Conservation (phyloP, 1,140 invertebrate species). For the Battus philenor region DNA sequence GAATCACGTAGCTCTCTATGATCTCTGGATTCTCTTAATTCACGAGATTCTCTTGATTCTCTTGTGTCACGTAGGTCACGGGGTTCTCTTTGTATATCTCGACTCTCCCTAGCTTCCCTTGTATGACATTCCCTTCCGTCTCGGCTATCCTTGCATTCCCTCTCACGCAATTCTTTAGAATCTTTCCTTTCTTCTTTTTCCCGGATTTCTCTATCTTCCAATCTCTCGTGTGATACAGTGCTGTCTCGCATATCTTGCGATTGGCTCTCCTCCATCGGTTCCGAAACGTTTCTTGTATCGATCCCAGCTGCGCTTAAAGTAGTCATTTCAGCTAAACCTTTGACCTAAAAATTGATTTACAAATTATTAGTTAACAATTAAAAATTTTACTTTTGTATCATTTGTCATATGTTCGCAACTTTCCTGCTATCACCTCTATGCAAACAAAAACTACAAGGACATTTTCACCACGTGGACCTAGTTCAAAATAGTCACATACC, state of each 20-base stretch:
- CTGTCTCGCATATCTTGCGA: constrained; percentile 48
- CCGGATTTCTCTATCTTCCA: constrained; percentile 44
- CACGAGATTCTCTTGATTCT: constrained; percentile 36
- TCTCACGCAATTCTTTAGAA: constrained; percentile 44
- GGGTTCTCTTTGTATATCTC: constrained; percentile 40
- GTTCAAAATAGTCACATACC: no score
- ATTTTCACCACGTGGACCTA: no score
- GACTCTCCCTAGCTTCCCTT: constrained; percentile 39
- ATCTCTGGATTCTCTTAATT: constrained; percentile 41
- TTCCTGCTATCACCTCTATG: no score
- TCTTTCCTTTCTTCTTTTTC: constrained; percentile 59
- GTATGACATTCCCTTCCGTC: constrained; percentile 33
- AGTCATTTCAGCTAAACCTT: constrained; percentile 94
- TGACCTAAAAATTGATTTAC: no score
- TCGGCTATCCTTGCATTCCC: constrained; percentile 46
- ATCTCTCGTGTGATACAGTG: constrained; percentile 44
- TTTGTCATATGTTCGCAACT: no score
- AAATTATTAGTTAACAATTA: no score
- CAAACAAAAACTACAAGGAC: no score
- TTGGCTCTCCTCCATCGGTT: constrained; percentile 69
- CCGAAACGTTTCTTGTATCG: constrained; percentile 59
- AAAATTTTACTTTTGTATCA: no score
- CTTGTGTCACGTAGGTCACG: constrained; percentile 39
- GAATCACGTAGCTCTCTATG: constrained; percentile 31
- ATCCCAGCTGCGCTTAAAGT: constrained; percentile 81